A percentile compares a stretch with the other conserved stretches of the same genome.
Conservation (phyloP, 2,113 vertebrate genomes). For the Zapornia atra region DNA sequence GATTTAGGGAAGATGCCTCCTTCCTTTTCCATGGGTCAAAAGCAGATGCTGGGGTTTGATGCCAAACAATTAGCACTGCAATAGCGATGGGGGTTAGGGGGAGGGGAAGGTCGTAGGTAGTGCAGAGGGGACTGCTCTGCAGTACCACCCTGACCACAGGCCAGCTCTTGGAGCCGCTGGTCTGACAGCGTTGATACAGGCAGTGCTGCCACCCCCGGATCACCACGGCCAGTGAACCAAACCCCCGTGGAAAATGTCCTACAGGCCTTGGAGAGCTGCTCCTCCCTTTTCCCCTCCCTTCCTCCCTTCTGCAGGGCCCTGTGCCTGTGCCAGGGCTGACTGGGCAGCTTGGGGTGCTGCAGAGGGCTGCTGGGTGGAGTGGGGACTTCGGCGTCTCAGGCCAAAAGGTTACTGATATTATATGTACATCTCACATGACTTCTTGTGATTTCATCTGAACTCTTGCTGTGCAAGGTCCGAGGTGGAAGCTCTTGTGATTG, state of each 20-base stretch:
- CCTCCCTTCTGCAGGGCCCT: not conserved
- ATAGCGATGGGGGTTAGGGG: no score
- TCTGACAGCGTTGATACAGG: not conserved
- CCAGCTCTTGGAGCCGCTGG: not conserved
- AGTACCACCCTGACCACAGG: not conserved
- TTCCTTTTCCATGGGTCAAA: not conserved
- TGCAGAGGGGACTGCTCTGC: not conserved
- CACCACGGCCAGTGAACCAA: not conserved
- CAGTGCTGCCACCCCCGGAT: not conserved
- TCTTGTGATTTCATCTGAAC: not conserved
- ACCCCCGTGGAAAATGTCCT: not conserved
- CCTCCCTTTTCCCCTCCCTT: not conserved
- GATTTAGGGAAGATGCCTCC: not conserved
- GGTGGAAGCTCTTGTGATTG: not conserved
- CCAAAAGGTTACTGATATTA: not conserved
- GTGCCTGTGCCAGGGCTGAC: rapidly evolving
- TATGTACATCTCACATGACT: not conserved
- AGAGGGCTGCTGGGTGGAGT: not conserved
- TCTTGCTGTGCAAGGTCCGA: not conserved
- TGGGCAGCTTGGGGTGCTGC: rapidly evolving
- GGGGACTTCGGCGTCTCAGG: not conserved
- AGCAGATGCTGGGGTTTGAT: not conserved
- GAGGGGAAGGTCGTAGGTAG: not conserved
- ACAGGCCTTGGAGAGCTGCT: not conserved
- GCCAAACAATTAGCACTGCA: not conserved